A percentile compares a stretch with the other conserved stretches of the same genome.
phyloP scores from a whole-genome alignment of 2,888 invertebrate species.

The Cosmorhoe ocellata region DNA sequence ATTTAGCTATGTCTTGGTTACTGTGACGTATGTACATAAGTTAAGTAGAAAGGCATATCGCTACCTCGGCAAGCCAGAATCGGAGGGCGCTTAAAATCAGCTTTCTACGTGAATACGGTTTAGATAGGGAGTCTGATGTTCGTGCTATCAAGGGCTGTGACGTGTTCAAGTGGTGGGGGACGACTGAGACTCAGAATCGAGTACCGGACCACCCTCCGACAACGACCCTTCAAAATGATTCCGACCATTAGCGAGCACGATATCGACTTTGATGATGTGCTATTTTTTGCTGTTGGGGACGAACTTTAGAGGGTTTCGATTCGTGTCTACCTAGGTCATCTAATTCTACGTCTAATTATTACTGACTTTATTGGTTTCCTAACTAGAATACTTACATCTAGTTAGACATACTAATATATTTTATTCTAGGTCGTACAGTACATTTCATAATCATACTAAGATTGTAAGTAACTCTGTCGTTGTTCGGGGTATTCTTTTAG shows the following conservation, averaged over 20 bases:
- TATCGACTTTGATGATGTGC: conserved; percentile 33
- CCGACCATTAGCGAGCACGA: conserved; percentile 40
- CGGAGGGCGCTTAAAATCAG: background rate
- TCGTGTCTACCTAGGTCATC: background rate
- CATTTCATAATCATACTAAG: background rate
- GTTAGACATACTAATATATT: no score
- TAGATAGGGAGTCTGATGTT: conserved; percentile 13
- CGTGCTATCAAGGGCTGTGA: conserved; percentile 50
- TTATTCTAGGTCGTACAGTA: no score
- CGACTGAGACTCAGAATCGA: conserved; percentile 34
- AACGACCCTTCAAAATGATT: conserved; percentile 53
- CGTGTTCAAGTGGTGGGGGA: conserved; percentile 70
- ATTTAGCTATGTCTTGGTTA: no score
- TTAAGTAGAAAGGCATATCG: no score
- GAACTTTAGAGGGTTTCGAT: conserved; percentile 1
- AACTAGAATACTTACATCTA: no score
- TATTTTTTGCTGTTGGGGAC: conserved; percentile 12
- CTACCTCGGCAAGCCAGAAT: background rate
- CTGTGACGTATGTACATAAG: no score
- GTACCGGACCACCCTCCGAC: conserved; percentile 51
- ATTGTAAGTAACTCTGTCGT: background rate
- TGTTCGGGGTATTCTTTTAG: no score
- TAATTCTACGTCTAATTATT: no score
- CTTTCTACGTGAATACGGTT: conserved; percentile 5
- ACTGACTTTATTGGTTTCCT: no score